Percentiles rank a stretch among this genome's conserved stretches.
phyloP scores from a whole-genome alignment of 2,113 vertebrate species.

The Boleophthalmus pectinirostris region DNA sequence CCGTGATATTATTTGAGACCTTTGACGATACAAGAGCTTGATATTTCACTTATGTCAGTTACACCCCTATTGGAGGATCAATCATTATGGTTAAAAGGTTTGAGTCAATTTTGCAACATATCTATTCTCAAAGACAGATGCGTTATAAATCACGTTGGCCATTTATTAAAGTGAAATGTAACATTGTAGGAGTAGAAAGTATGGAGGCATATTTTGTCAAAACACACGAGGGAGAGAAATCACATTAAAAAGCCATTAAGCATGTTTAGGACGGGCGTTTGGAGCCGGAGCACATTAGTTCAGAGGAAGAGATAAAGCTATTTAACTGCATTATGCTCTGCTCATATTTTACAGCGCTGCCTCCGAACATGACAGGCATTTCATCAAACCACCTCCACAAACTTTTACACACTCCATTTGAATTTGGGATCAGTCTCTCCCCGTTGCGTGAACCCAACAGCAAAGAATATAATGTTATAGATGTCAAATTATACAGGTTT shows the following conservation, averaged over 20 bases:
- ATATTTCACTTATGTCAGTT: no score
- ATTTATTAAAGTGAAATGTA: conserved; percentile 16
- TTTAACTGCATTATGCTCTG: conserved; percentile 29
- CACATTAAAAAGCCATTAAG: conserved; percentile 51
- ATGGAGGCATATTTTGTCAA: conserved; percentile 22
- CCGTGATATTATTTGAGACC: no score
- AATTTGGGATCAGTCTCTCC: neutral
- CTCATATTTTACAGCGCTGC: conserved; percentile 20
- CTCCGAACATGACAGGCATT: conserved; percentile 21
- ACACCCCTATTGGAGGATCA: neutral
- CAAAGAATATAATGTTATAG: neutral
- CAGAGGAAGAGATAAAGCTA: conserved; percentile 33
- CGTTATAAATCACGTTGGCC: neutral
- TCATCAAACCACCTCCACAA: conserved; percentile 9
- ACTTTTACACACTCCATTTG: conserved; percentile 2
- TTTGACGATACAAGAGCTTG: no score
- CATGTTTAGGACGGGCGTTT: conserved; percentile 29
- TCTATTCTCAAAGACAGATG: neutral
- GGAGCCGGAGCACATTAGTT: conserved; percentile 33
- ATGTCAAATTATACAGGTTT: neutral
- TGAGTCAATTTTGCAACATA: neutral
- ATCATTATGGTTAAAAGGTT: neutral
- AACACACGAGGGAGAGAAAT: conserved; percentile 7
- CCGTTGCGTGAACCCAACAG: neutral
- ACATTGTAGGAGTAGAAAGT: conserved; percentile 8